Base-by-base conservation (phyloP, 2,888 invertebrate genomes). In the Drosophila meridionalis region DNA sequence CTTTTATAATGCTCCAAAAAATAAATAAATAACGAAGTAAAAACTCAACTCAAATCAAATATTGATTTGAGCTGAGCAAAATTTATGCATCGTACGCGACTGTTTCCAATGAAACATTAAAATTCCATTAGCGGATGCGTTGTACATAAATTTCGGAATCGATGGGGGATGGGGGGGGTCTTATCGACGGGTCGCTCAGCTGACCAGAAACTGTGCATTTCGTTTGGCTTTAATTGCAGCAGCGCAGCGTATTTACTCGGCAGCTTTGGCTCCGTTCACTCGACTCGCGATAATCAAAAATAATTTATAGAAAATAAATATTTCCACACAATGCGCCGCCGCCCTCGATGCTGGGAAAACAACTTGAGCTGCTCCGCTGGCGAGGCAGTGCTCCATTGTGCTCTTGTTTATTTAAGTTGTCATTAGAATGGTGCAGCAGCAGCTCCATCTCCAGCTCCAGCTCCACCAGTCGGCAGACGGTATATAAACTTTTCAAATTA, bases 401-500 rank as follows among this genome's bases (percentile, higher is more conserved):
- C 70, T 30, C 77, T 87, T 85, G 85, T 86, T 86, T 86, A 89
- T 89, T 86, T 89, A 89, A 87, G 87, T 86, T 86, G 85, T 86
- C 85, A 89, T 86, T 86, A 79, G 85, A 86, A 89, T 87, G 73
- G 69, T 70, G 75, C 83, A 70, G 68, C 74, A 78, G 75, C 74
- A 78, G 75, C 67, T 73, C 63, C 82, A 52, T 48, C 67, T 12
- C 3, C 68, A 26, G 69, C 69, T 64, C 66, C 63, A 56, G 48
- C 64, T 20, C 20, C 20, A 20, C 20, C 61, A 69, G 63, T 64
- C 55, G 64, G 26, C 47, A 28, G 47, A 55, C 47, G 64, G 80
- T 71, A 80, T 86, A 87, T 87, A 90, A 87, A 87, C 90, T 87
- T 86, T 89, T 90, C 78, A 87, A 90, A 87, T 87, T 87, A 87